Conservation (phyloP, 64 coral and sea anemone species). For the Montipora capricornis region DNA sequence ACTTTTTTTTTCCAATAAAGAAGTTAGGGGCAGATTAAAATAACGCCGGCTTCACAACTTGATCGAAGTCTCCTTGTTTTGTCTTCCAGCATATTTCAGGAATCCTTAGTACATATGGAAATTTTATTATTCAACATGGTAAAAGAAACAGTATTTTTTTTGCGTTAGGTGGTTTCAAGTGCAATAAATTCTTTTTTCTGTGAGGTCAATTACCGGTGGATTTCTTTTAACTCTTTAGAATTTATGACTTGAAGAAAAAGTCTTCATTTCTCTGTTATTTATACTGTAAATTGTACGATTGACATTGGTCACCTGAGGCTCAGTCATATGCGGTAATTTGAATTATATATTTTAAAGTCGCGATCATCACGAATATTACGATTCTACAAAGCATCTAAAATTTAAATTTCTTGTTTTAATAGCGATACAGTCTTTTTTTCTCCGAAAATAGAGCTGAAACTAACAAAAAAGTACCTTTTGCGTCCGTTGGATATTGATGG, state of each 20-base stretch:
- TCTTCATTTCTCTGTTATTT: too few species aligned
- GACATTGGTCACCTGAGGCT: background rate
- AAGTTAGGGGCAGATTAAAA: too few species aligned
- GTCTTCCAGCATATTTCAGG: too few species aligned
- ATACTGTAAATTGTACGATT: too few species aligned
- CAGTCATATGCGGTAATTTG: background rate
- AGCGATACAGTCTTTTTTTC: background rate
- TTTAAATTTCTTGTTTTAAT: background rate
- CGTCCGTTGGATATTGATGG: slow-evolving; percentile 15
- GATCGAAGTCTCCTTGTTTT: too few species aligned
- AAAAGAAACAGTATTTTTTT: too few species aligned
- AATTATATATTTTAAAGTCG: slow-evolving; percentile 37
- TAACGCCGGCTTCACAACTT: too few species aligned
- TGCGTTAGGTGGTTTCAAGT: too few species aligned
- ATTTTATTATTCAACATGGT: too few species aligned
- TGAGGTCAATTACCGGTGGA: background rate
- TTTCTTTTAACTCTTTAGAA: background rate
- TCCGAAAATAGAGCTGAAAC: background rate
- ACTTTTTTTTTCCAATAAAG: too few species aligned
- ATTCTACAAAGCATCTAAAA: background rate
- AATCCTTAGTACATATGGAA: too few species aligned
- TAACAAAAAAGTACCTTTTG: slow-evolving; percentile 42
- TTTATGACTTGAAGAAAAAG: background rate
- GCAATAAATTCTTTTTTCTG: too few species aligned
- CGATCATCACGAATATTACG: background rate